These are phyloP conservation scores for Acomys russatus DNA, from an alignment of 2,797 vertebrate genomes.

Conservation along the genomic window DNA sequence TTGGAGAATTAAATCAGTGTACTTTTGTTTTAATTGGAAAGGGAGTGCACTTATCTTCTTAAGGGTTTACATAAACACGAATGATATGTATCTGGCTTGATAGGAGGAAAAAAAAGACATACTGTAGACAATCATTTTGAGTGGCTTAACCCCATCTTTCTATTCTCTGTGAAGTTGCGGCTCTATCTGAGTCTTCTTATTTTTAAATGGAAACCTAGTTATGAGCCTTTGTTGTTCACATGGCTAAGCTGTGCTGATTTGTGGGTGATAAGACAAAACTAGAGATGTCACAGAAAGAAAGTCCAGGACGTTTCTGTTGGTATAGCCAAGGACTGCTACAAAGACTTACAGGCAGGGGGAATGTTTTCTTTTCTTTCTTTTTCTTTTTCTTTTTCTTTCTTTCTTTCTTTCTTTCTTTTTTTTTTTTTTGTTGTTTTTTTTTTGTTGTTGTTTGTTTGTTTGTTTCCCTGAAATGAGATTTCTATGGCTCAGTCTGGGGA, in stretches of 20 bases:
- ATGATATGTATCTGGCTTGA: conserved; percentile 35
- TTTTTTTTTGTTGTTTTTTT: too few species aligned
- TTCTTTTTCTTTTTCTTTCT: too few species aligned
- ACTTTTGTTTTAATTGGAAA: conserved; percentile 30
- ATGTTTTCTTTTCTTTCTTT: neutral
- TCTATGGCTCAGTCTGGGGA: neutral
- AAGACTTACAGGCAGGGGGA: neutral
- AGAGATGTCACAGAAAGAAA: neutral
- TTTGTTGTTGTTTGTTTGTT: too few species aligned
- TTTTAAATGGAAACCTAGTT: conserved; percentile 62
- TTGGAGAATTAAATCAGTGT: conserved; percentile 65
- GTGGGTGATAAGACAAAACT: conserved; percentile 25
- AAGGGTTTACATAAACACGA: conserved; percentile 61
- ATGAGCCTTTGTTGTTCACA: conserved; percentile 41
- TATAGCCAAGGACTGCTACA: neutral
- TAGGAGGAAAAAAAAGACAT: conserved; percentile 24
- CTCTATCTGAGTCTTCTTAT: conserved; percentile 56
- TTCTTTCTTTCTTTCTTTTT: too few species aligned
- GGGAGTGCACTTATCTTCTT: conserved; percentile 28
- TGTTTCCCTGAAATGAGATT: conserved; percentile 8
- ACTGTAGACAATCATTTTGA: conserved; percentile 41
- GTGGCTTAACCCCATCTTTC: conserved; percentile 31
- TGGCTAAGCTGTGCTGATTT: conserved; percentile 26
- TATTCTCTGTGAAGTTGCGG: neutral
- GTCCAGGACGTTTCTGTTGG: conserved; percentile 28